phyloP scores from a whole-genome alignment of 92 coral and sea anemone genomes.

The Parazoanthus darwini region DNA sequence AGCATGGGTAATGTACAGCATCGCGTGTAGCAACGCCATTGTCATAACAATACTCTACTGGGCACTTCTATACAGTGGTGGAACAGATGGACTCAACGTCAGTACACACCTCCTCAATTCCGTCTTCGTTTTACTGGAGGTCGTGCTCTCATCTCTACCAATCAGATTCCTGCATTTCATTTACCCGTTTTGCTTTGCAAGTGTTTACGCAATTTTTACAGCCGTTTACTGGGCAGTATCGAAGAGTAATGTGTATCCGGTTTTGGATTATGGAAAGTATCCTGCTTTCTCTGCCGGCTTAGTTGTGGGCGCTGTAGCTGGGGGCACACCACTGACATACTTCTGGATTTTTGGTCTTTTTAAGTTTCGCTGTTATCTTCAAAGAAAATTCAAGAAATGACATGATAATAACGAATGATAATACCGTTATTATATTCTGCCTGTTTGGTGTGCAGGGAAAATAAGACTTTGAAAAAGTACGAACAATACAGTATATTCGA shows the following conservation, averaged over 20 bases:
- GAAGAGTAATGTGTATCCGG: conserved; percentile 54
- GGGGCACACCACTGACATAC: conserved; percentile 65
- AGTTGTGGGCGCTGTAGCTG: conserved; percentile 46
- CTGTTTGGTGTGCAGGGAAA: too few relatives aligned
- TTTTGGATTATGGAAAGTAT: conserved; percentile 60
- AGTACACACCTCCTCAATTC: conserved; percentile 75
- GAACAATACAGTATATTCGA: too few relatives aligned
- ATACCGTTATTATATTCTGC: too few relatives aligned
- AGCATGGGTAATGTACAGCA: conserved; percentile 74
- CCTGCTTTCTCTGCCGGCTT: conserved; percentile 69
- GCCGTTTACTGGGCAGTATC: conserved; percentile 83
- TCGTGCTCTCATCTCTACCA: conserved; percentile 63
- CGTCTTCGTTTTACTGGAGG: conserved; percentile 65
- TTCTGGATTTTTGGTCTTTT: conserved; percentile 69
- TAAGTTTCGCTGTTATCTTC: conserved; percentile 67
- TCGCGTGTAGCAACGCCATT: conserved; percentile 62
- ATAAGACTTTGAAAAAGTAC: too few relatives aligned
- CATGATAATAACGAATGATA: too few relatives aligned
- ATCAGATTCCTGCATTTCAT: conserved; percentile 75
- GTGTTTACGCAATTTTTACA: conserved; percentile 62
- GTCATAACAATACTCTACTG: conserved; percentile 70
- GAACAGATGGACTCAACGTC: conserved; percentile 59
- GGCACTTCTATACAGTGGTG: conserved; percentile 51
- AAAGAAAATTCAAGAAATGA: conserved; percentile 41
- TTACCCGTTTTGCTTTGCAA: conserved; percentile 55